A percentile compares a stretch with the other conserved stretches of the same genome.
Conservation (phyloP, 2,888 invertebrate genomes). For the Leptinotarsa haldemani region DNA sequence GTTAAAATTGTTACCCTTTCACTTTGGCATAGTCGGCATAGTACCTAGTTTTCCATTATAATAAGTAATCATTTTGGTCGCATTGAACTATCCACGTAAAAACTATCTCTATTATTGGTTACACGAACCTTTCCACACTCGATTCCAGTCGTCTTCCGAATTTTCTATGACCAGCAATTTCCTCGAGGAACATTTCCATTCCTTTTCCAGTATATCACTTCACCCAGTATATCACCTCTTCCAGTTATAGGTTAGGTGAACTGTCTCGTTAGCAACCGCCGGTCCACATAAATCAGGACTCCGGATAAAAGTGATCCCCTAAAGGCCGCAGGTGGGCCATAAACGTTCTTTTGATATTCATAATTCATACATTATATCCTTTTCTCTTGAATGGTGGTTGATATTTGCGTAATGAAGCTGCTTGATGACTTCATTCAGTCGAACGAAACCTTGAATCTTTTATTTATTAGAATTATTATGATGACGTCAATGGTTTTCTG, state of each 20-base stretch:
- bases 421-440: conserved; percentile 28
- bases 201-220: conserved; percentile 31
- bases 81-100: neutral
- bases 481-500: too few species aligned
- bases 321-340: conserved; percentile 63
- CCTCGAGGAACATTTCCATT: conserved; percentile 17
- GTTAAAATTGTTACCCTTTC: too few species aligned
- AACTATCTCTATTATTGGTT: neutral
- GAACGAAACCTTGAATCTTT: neutral
- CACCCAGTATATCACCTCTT: conserved; percentile 32
- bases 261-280: conserved; percentile 59
- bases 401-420: conserved; percentile 49
- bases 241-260: conserved; percentile 41
- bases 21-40: too few species aligned
- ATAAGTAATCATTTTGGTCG: too few species aligned
- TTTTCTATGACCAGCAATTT: neutral
- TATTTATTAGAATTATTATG: neutral
- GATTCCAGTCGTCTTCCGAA: neutral
- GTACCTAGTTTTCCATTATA: too few species aligned
- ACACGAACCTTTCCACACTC: neutral
- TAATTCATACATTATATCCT: conserved; percentile 59
- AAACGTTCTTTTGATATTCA: conserved; percentile 54
- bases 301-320: conserved; percentile 59
- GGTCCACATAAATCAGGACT: conserved; percentile 59
- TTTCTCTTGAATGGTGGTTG: conserved; percentile 41